These are phyloP conservation scores for Hemistola chrysoprasaria DNA, from an alignment of 2,888 invertebrate species.

Conservation along the genomic window DNA sequence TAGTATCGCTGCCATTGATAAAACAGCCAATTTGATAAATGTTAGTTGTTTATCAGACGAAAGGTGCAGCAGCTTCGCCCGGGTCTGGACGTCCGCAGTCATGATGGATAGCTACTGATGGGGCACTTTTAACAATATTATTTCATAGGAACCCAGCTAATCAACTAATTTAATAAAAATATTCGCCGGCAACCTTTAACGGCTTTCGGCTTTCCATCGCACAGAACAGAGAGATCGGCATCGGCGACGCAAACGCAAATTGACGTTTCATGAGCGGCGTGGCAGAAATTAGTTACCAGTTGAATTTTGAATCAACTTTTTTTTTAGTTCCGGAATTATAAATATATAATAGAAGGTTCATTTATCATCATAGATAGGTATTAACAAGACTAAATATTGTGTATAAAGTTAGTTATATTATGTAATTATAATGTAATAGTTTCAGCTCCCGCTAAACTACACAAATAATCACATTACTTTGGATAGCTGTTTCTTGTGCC, in stretches of 20 bases:
- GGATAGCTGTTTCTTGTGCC: too few species aligned
- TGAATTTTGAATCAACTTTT: too few species aligned
- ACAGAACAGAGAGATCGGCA: too few species aligned
- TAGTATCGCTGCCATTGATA: slow-evolving; percentile 94
- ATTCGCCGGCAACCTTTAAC: slow-evolving; percentile 69
- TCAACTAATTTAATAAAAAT: slow-evolving; percentile 27
- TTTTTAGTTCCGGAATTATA: too few species aligned
- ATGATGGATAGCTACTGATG: slow-evolving; percentile 45
- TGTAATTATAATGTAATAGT: too few species aligned
- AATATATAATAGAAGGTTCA: too few species aligned
- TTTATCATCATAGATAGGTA: too few species aligned
- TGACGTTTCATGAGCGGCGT: slow-evolving; percentile 64
- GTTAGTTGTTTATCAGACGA: slow-evolving; percentile 79
- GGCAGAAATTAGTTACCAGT: slow-evolving; percentile 51
- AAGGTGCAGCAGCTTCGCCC: slow-evolving; percentile 62
- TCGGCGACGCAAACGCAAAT: slow-evolving; percentile 33
- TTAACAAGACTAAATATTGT: too few species aligned
- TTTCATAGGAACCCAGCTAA: slow-evolving; percentile 23
- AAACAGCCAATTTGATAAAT: slow-evolving; percentile 88
- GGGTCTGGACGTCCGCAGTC: slow-evolving; percentile 65
- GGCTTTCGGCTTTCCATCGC: slow-evolving; percentile 35
- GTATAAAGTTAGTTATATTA: too few species aligned
- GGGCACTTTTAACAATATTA: slow-evolving; percentile 26
- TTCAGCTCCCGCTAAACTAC: too few species aligned
- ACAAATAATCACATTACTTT: too few species aligned